Evolutionary conservation across 2,888 invertebrate species (phyloP).

Genomic region (Eueremaeus valkanovi): DNA sequence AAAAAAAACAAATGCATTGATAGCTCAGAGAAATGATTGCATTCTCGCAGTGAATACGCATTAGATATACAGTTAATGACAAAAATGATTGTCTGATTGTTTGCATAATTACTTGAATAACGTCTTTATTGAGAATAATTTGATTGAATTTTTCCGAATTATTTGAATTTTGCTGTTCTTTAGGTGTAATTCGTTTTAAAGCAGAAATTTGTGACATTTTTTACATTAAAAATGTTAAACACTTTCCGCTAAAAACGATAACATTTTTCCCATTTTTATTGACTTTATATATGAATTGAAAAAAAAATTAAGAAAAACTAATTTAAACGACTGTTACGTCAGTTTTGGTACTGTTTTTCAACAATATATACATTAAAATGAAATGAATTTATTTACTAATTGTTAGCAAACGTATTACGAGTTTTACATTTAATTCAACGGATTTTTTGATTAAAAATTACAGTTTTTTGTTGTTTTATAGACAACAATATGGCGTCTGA

Average conservation of each 20-base stretch:
- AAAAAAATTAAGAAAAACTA: not conserved
- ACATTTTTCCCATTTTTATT: not conserved
- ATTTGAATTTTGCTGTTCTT: constrained; percentile 2
- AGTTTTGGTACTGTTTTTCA: not conserved
- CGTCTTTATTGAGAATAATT: constrained; percentile 12
- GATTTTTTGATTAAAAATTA: not conserved
- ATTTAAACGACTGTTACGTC: not conserved
- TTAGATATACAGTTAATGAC: not conserved
- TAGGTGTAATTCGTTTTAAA: constrained; percentile 23
- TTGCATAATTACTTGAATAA: not conserved
- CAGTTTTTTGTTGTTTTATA: not conserved
- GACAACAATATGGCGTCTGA: not conserved
- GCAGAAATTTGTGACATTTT: constrained; percentile 26
- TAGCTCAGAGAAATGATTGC: not conserved
- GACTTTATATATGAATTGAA: not conserved
- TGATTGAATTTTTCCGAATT: not conserved
- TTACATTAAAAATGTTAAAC: not conserved
- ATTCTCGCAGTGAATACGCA: not conserved
- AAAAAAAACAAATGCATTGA: not conserved
- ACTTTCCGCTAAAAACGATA: not conserved
- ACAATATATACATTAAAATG: too few species aligned
- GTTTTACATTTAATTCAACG: not conserved
- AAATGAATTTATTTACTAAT: too few species aligned
- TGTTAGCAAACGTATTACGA: not conserved
- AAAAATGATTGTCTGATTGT: not conserved